These are phyloP conservation scores for Cyrtorhinus lividipennis DNA, from an alignment of 1,140 invertebrate species.

Conservation along the genomic window DNA sequence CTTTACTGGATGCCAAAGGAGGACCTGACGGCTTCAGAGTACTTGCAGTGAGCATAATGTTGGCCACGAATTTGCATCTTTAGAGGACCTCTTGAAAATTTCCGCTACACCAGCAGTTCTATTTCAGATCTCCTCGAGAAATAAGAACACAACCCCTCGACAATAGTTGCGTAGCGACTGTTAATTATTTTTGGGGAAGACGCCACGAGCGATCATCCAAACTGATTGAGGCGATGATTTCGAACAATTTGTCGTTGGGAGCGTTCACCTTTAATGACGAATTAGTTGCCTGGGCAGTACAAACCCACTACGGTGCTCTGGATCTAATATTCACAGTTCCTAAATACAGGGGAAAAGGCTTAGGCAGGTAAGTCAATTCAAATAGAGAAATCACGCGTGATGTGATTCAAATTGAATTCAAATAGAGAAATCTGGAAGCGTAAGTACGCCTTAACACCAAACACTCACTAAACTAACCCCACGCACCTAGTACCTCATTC, in stretches of 20 bases:
- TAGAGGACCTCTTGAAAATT: no score
- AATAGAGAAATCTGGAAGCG: no score
- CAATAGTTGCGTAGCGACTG: neutral
- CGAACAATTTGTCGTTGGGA: neutral
- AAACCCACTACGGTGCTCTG: neutral
- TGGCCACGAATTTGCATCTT: no score
- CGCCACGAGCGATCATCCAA: neutral
- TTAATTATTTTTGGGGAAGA: neutral
- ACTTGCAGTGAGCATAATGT: no score
- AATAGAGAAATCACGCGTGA: no score
- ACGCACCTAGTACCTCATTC: no score
- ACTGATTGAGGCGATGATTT: neutral
- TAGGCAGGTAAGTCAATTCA: neutral
- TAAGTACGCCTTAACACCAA: no score
- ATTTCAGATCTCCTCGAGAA: neutral
- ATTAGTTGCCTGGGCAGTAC: neutral
- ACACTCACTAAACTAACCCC: no score
- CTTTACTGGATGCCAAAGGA: neutral
- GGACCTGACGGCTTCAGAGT: neutral
- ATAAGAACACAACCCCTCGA: neutral
- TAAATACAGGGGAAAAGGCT: neutral
- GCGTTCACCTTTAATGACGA: neutral
- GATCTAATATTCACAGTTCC: neutral
- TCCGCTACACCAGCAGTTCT: no score
- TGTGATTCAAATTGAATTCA: no score